Evolutionary conservation across 2,888 invertebrate genomes (phyloP).

Genomic region (Scaptomyza polygonia): DNA sequence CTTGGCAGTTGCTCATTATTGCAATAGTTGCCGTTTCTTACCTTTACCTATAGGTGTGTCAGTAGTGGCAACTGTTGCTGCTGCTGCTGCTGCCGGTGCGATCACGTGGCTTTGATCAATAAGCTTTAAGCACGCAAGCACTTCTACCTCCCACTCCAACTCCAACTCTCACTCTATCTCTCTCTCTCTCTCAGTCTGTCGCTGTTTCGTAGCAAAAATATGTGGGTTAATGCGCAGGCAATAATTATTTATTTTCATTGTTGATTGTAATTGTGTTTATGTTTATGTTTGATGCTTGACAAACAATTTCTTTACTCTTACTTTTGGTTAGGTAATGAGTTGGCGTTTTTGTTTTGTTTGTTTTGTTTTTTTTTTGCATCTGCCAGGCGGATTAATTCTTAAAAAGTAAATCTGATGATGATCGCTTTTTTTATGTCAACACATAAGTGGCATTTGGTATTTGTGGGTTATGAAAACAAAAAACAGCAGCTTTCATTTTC

Average conservation of each 20-base stretch:
- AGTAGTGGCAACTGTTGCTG: slow-evolving; percentile 73
- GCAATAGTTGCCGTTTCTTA: slow-evolving; percentile 56
- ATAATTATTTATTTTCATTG: slow-evolving; percentile 74
- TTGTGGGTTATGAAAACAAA: slow-evolving; percentile 69
- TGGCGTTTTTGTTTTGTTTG: no score
- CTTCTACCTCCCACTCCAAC: slow-evolving; percentile 24
- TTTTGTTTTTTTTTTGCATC: no score
- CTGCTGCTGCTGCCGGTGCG: slow-evolving; percentile 42
- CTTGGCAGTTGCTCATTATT: slow-evolving; percentile 74
- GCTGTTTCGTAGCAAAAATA: slow-evolving; percentile 44
- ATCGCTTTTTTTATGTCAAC: slow-evolving; percentile 67
- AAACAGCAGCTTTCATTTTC: slow-evolving; percentile 68
- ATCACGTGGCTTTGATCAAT: slow-evolving; percentile 81
- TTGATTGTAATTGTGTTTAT: slow-evolving; percentile 62
- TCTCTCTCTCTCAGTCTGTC: background rate
- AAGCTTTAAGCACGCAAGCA: slow-evolving; percentile 79
- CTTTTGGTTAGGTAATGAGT: slow-evolving; percentile 77
- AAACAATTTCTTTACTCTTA: slow-evolving; percentile 74
- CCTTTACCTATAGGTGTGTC: slow-evolving; percentile 78
- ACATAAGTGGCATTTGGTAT: slow-evolving; percentile 34
- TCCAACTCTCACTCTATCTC: slow-evolving; percentile 3
- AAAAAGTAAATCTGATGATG: slow-evolving; percentile 76
- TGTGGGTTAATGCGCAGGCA: slow-evolving; percentile 79
- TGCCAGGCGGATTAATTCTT: slow-evolving; percentile 70
- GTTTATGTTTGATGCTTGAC: slow-evolving; percentile 24